Evolutionary conservation across 2,888 invertebrate species (phyloP).

Genomic region (Monoplex corrugatus): DNA sequence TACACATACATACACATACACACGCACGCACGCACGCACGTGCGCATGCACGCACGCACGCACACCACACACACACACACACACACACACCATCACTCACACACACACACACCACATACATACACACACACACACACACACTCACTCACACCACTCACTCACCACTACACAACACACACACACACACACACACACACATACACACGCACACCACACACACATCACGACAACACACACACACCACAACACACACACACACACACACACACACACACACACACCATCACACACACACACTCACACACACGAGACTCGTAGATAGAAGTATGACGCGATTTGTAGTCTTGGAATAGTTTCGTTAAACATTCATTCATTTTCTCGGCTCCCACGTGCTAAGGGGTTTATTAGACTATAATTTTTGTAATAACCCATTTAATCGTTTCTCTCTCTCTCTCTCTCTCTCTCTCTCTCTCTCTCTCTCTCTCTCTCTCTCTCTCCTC

Average conservation of each 20-base stretch:
- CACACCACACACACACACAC: background rate
- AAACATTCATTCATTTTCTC: too few species aligned
- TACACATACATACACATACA: too few species aligned
- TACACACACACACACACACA: background rate
- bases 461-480: too few species aligned
- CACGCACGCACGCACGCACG: too few species aligned
- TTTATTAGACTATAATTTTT: too few species aligned
- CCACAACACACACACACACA: background rate
- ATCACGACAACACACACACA: background rate
- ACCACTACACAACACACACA: background rate
- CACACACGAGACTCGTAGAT: too few species aligned
- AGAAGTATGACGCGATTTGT: too few species aligned
- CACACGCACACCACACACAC: background rate
- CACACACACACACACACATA: background rate
- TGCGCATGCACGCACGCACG: background rate
- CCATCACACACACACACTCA: background rate
- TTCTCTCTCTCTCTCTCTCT: too few species aligned
- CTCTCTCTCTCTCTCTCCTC: too few species aligned
- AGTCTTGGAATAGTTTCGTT: too few species aligned
- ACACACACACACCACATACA: background rate
- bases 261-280: background rate
- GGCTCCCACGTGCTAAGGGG: too few species aligned
- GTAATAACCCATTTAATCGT: too few species aligned
- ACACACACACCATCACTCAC: background rate
- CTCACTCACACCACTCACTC: background rate